Evolutionary conservation across 2,888 invertebrate genomes (phyloP).

Genomic region (Vandiemenella viatica): DNA sequence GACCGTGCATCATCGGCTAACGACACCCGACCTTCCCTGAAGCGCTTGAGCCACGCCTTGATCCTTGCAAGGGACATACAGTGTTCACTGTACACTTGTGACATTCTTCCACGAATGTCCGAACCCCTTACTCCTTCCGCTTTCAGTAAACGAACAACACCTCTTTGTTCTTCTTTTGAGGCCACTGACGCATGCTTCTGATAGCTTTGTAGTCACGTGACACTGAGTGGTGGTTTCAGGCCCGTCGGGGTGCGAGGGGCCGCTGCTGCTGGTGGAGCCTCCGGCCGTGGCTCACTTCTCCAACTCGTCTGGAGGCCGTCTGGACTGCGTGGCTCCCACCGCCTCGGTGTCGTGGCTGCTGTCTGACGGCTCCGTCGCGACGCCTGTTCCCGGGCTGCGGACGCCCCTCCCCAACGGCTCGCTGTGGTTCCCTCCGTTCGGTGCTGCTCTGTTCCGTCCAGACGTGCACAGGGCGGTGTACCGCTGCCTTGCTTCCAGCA

Average conservation of each 20-base stretch:
- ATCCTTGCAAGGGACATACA: no score
- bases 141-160: no score
- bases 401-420: constrained; percentile 20
- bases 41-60: no score
- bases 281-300: constrained; percentile 10
- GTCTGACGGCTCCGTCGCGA: constrained; percentile 17
- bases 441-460: constrained; percentile 21
- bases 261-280: constrained; percentile 12
- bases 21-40: no score
- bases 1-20: no score
- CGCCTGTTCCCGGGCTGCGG: constrained; percentile 20
- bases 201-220: no score
- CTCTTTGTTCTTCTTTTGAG: no score
- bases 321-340: constrained; percentile 10
- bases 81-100: no score
- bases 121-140: no score
- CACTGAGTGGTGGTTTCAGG: constrained; percentile 22
- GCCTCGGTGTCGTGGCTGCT: constrained; percentile 18
- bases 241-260: constrained; percentile 26
- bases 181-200: no score
- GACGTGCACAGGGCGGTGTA: constrained; percentile 23
- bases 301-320: constrained; percentile 11
- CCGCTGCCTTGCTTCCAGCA: constrained; percentile 17
- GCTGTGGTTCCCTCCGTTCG: constrained; percentile 21
- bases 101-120: no score